phyloP scores from a whole-genome alignment of 1,140 invertebrate species.

The Drosophila bocqueti region DNA sequence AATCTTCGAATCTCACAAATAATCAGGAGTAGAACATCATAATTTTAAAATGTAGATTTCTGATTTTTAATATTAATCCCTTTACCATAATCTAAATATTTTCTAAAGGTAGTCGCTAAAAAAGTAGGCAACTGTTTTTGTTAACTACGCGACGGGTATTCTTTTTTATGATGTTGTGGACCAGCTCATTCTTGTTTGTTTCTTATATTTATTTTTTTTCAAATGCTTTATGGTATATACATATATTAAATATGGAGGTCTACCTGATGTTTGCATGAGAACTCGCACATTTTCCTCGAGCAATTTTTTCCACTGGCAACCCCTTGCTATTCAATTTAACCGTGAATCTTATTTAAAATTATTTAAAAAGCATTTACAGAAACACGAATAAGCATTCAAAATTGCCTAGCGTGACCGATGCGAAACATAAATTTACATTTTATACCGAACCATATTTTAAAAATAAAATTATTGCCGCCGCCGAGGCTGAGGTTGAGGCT shows the following conservation, averaged over 20 bases:
- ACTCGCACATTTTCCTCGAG: constrained; percentile 1
- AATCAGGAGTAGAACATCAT: neutral
- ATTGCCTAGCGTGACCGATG: constrained; percentile 55
- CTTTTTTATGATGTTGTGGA: neutral
- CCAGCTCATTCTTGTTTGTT: neutral
- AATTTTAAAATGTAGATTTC: neutral
- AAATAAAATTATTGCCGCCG: constrained; percentile 68
- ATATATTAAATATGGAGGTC: neutral
- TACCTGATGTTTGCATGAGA: constrained; percentile 17
- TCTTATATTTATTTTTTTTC: neutral
- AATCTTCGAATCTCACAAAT: too few relatives aligned
- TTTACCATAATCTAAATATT: neutral
- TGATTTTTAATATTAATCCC: neutral
- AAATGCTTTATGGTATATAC: neutral
- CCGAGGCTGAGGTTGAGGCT: constrained; percentile 46
- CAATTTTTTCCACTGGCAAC: neutral
- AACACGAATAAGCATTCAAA: constrained; percentile 50
- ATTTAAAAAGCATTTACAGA: constrained; percentile 53
- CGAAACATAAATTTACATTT: constrained; percentile 66
- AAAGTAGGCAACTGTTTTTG: neutral
- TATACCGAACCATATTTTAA: constrained; percentile 53
- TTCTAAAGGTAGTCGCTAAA: neutral
- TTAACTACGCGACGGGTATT: neutral
- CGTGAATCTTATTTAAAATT: constrained; percentile 56
- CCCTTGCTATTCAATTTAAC: constrained; percentile 31